These are phyloP conservation scores for Rhineura floridana DNA, from an alignment of 2,113 vertebrate genomes.

Conservation along the genomic window DNA sequence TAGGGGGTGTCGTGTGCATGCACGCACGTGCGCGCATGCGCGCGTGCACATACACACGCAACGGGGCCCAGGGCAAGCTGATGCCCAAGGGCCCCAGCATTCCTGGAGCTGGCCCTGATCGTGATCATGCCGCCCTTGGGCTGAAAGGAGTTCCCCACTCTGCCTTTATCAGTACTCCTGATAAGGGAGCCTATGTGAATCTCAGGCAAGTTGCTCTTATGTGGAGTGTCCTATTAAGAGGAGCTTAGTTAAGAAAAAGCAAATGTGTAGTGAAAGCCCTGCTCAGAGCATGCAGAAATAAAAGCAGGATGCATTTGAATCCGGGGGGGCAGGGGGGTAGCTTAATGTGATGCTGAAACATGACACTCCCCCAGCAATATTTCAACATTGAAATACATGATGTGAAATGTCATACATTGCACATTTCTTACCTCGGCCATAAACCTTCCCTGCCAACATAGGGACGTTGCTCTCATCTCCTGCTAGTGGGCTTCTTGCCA, in stretches of 20 bases:
- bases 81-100: too few relatives aligned
- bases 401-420: neutral
- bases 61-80: too few relatives aligned
- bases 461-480: too few relatives aligned
- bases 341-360: neutral
- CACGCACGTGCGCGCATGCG: too few relatives aligned
- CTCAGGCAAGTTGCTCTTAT: neutral
- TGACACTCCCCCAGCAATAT: neutral
- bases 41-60: too few relatives aligned
- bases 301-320: neutral
- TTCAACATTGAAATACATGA: neutral
- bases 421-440: neutral
- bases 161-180: neutral
- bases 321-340: too few relatives aligned
- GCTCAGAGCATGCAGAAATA: neutral
- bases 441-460: too few relatives aligned
- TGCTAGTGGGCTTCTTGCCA: too few relatives aligned
- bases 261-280: neutral
- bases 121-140: neutral
- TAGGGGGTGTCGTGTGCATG: too few relatives aligned
- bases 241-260: neutral
- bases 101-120: too few relatives aligned
- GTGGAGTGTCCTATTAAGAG: neutral
- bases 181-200: neutral
- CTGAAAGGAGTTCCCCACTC: too few relatives aligned